Conservation (phyloP, 53 echinoderm and acorn worm species). For the Holothuria leucospilota region DNA sequence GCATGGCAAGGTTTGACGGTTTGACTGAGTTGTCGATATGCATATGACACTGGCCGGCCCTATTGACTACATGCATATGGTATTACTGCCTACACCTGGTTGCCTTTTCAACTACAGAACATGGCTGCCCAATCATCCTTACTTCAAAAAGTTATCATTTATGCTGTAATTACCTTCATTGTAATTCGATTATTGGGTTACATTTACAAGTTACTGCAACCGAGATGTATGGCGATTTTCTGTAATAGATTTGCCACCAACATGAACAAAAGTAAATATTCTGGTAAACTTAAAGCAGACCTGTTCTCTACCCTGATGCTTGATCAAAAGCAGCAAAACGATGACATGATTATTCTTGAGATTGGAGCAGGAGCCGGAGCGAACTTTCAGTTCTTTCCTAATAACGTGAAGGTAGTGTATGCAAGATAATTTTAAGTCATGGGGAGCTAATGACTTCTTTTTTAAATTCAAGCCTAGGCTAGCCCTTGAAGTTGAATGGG, state of each 20-base stretch:
- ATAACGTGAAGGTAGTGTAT: conserved; percentile 8
- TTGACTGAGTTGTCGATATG: too few relatives aligned
- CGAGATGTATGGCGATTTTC: conserved; percentile 7
- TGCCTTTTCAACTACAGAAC: too few relatives aligned
- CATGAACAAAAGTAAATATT: not conserved
- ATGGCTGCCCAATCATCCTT: not conserved
- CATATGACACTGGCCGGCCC: too few relatives aligned
- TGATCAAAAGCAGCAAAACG: not conserved
- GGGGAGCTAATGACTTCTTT: too few relatives aligned
- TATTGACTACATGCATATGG: too few relatives aligned
- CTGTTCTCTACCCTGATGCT: not conserved
- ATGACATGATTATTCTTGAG: conserved; percentile 3
- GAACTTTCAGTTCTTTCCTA: conserved; percentile 4
- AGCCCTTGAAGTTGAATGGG: too few relatives aligned
- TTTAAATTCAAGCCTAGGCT: too few relatives aligned
- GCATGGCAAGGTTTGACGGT: too few relatives aligned
- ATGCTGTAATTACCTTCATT: not conserved
- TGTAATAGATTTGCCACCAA: not conserved
- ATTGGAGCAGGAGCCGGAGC: conserved; percentile 32
- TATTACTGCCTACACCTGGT: too few relatives aligned
- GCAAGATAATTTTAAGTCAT: too few relatives aligned
- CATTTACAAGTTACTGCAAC: not conserved
- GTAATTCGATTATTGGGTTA: not conserved
- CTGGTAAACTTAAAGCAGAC: not conserved
- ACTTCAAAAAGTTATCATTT: not conserved